Percentiles rank a stretch among this genome's conserved stretches.
phyloP scores from a whole-genome alignment of 2,888 invertebrate species.

The Coleophora flavipennella region DNA sequence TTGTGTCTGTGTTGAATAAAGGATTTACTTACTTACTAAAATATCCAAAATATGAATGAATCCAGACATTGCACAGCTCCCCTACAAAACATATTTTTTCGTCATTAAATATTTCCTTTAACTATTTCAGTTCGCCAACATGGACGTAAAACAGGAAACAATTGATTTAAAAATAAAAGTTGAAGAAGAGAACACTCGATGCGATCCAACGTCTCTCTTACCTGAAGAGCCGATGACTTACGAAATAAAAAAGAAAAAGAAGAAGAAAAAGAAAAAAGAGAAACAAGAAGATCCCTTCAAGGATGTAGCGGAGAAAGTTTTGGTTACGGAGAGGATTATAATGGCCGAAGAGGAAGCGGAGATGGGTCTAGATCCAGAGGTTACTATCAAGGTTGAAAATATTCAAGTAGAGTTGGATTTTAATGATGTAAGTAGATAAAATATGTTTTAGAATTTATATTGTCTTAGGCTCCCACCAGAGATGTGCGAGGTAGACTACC shows the following conservation, averaged over 20 bases:
- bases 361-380: constrained; percentile 44
- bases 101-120: no score
- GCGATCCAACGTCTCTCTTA: constrained; percentile 53
- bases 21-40: no score
- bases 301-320: constrained; percentile 36
- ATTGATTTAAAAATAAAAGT: constrained; percentile 14
- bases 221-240: constrained; percentile 60
- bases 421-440: constrained; percentile 48
- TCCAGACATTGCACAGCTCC: no score
- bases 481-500: no score
- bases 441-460: no score
- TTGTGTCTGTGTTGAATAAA: no score
- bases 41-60: no score
- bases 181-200: constrained; percentile 24
- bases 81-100: no score
- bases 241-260: constrained; percentile 59
- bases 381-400: constrained; percentile 58
- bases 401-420: constrained; percentile 62
- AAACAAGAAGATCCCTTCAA: constrained; percentile 54
- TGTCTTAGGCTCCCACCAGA: no score
- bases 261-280: constrained; percentile 34
- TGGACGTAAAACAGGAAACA: not conserved
- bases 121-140: not conserved
- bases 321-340: constrained; percentile 14
- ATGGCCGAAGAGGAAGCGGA: constrained; percentile 18